phyloP scores from a whole-genome alignment of 1,140 invertebrate genomes.

The fruit fly (Drosophila melanogaster) region Release_6_plus_ISO1_MT NT_033777.3:7932001-7932500 shows the following conservation, averaged over 20 bases:
- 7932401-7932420: not conserved
- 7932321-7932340: too few species aligned
- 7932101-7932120: conserved; percentile 1
- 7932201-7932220: not conserved
- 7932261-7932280: too few species aligned
- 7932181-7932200: conserved; percentile 5
- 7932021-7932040: conserved; percentile 31
- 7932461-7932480: conserved; percentile 73
- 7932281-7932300: too few species aligned
- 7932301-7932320: too few species aligned
- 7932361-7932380: not conserved
- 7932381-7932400: conserved; percentile 3
- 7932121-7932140: not conserved
- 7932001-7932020: conserved; percentile 40
- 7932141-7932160: conserved; percentile 6
- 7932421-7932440: conserved; percentile 11
- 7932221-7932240: not conserved
- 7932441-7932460: conserved; percentile 23
- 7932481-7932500: conserved; percentile 70
- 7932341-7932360: not conserved
- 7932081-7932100: not conserved
- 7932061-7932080: conserved; percentile 41
- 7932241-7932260: not conserved
- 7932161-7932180: not conserved
- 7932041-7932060: conserved; percentile 41